Evolutionary conservation across 2,797 vertebrate genomes (phyloP).

Genomic region (Fistularia tabacaria): DNA sequence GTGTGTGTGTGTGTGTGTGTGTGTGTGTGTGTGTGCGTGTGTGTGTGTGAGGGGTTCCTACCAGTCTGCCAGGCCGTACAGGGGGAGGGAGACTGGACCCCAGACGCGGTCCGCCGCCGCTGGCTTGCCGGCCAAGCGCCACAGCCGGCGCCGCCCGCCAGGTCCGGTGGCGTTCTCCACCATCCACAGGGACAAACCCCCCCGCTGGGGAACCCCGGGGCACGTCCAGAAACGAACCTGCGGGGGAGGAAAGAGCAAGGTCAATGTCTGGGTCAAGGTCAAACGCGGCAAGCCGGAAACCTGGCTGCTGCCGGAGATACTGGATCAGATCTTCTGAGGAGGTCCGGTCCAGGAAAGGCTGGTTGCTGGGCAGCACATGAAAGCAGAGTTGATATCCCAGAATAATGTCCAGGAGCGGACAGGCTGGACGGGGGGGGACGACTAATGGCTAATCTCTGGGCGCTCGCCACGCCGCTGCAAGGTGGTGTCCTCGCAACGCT

Average conservation of each 20-base stretch:
- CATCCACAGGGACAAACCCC: slow-evolving; percentile 83
- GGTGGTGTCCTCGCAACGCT: slow-evolving; percentile 14
- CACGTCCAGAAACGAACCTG: slow-evolving; percentile 91
- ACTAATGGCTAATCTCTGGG: slow-evolving; percentile 65
- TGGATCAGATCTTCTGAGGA: too few relatives aligned
- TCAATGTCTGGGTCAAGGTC: too few relatives aligned
- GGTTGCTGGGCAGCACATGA: slow-evolving; percentile 42
- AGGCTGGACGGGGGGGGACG: slow-evolving; percentile 29
- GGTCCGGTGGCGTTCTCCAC: slow-evolving; percentile 88
- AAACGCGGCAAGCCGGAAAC: too few relatives aligned
- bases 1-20: slow-evolving; percentile 6
- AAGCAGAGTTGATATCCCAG: slow-evolving; percentile 54
- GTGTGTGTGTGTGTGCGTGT: too few relatives aligned
- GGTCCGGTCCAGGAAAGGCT: too few relatives aligned
- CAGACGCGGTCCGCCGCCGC: slow-evolving; percentile 75
- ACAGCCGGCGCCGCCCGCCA: slow-evolving; percentile 78
- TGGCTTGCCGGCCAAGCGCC: slow-evolving; percentile 74
- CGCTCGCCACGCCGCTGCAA: slow-evolving; percentile 34
- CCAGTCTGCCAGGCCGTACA: slow-evolving; percentile 87
- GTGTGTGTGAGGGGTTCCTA: slow-evolving; percentile 53
- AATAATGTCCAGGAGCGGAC: slow-evolving; percentile 49
- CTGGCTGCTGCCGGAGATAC: too few relatives aligned
- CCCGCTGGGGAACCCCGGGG: slow-evolving; percentile 75
- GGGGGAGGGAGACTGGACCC: slow-evolving; percentile 80
- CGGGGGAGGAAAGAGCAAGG: slow-evolving; percentile 12